Conservation (phyloP, 2,797 vertebrate species). For the Borostomias antarcticus region DNA sequence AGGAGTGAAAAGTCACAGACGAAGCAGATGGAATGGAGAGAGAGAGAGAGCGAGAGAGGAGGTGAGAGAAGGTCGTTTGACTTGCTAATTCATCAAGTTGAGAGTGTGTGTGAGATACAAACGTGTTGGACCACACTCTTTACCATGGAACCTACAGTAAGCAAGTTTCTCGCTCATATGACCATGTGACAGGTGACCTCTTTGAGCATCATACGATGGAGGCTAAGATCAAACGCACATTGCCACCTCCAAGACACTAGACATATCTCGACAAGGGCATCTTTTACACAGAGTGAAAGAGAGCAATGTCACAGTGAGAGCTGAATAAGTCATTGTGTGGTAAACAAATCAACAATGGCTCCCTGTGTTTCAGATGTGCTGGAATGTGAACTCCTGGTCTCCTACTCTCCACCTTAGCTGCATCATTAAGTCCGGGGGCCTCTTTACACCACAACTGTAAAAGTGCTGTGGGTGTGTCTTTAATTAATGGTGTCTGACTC, state of each 20-base stretch:
- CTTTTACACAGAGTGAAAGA: not conserved
- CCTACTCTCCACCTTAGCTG: not conserved
- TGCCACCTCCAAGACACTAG: not conserved
- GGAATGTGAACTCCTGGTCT: conserved; percentile 18
- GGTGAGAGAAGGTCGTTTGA: no score
- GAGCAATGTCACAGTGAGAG: not conserved
- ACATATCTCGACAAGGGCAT: not conserved
- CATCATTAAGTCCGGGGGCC: not conserved
- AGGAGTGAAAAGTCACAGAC: no score
- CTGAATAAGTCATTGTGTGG: not conserved
- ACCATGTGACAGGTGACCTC: not conserved
- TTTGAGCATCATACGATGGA: not conserved
- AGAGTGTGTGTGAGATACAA: no score
- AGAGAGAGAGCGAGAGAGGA: no score
- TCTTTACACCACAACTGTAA: not conserved
- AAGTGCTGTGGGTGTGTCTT: conserved; percentile 9
- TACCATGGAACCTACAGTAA: not conserved
- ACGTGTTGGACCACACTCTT: not conserved
- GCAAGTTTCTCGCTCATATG: not conserved
- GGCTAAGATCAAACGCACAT: not conserved
- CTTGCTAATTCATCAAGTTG: no score
- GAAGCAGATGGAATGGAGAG: not conserved
- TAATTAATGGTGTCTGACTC: not conserved
- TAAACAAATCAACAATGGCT: not conserved
- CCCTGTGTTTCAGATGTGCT: conserved; percentile 1